Base-by-base conservation (phyloP, 2,888 invertebrate genomes). In the Caenorhabditis auriculariae region DNA sequence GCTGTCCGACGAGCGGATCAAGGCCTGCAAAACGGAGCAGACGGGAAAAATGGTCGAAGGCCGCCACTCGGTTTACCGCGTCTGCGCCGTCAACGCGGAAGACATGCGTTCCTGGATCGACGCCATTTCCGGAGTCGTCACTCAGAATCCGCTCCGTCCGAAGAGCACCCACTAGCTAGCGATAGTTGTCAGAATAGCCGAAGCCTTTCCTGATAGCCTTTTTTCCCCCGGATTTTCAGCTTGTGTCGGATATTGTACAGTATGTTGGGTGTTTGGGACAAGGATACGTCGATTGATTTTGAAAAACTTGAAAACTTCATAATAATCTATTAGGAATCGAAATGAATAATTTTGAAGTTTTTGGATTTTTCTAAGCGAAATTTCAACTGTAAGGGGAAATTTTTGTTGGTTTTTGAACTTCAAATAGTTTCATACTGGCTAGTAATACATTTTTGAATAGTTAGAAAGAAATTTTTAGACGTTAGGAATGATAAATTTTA, bases 41-140 rank as follows among this genome's bases (percentile, higher is more conserved):
- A 94, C 95, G 83, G 96, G 96, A 75, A 32, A 32, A n/a, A 88
- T 89, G 46, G 88, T 88, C 9, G 88, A 89, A 85, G 89, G 93
- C 66, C 73, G 48, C 66, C 86, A 86, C 75, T 84, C 83, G 41
- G 84, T 84, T 12, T 86, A 86, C 77, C 80, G 95, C 83, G 95
- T 98, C 93, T 93, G 93, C 24, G 95, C 96, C 15, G 89, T 92
- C 45, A 91, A 91, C 45, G 50, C 63, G 38, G 73, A 71, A 24
- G 71, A 71, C 46, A 57, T 69, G 38, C 15, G 64, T 32, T 66
- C 69, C n/a, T 69, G 69, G 69, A 69, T 69, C 28, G 61, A 69
- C 38, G 64, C 66, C 7, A 65, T 69, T n/a, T 64, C 64, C 1
- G 55, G 54, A 21, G 56, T 59, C 19, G 35, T 59, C 17, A 56